These are phyloP conservation scores for Tragelaphus oryx DNA, from an alignment of 2,797 vertebrate genomes.

Conservation along the genomic window DNA sequence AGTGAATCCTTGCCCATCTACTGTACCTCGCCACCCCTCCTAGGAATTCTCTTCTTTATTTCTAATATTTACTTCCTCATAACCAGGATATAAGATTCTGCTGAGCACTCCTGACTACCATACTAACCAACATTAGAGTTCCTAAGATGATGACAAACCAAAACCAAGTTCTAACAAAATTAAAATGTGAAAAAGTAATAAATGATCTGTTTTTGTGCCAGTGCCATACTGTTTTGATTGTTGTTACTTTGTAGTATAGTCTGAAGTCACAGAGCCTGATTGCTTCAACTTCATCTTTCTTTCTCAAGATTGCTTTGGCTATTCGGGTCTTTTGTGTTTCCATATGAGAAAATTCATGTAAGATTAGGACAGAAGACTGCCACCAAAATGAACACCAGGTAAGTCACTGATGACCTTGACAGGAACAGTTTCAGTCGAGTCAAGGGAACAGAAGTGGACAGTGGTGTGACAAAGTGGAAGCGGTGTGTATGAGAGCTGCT, in stretches of 20 bases:
- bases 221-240: not conserved
- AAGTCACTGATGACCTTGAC: not conserved
- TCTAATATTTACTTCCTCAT: not conserved
- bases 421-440: not conserved
- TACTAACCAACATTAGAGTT: not conserved
- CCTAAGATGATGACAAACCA: not conserved
- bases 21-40: not conserved
- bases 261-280: not conserved
- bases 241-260: not conserved
- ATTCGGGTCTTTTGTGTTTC: not conserved
- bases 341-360: not conserved
- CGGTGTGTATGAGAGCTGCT: not conserved
- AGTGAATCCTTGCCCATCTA: not conserved
- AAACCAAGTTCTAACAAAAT: not conserved
- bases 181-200: not conserved
- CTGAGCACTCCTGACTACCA: not conserved
- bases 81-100: not conserved
- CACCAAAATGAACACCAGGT: not conserved
- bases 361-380: not conserved
- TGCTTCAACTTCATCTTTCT: not conserved
- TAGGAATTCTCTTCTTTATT: not conserved
- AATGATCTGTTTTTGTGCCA: not conserved
- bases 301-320: not conserved
- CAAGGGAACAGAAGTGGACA: not conserved
- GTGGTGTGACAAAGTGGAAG: not conserved